Conservation (phyloP, 2,888 invertebrate genomes). For the Phasia obesa region DNA sequence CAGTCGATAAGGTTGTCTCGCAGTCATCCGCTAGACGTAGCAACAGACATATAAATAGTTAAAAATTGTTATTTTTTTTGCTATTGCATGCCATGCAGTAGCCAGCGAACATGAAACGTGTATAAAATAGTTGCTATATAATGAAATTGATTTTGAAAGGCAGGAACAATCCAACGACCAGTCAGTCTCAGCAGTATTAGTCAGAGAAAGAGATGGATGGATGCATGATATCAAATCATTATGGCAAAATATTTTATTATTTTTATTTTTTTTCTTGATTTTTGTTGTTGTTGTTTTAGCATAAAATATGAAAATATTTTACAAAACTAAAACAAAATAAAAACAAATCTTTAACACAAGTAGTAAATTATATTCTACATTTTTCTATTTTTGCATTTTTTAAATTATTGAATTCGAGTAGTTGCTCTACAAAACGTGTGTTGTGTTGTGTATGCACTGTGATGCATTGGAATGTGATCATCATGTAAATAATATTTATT, state of each 20-base stretch:
- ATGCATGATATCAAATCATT: constrained; percentile 66
- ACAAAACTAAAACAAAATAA: constrained; percentile 37
- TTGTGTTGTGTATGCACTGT: not conserved
- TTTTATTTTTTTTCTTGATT: constrained; percentile 4
- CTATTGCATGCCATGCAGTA: constrained; percentile 55
- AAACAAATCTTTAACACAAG: constrained; percentile 28
- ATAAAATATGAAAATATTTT: not conserved
- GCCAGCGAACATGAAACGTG: constrained; percentile 44
- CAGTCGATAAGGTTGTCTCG: constrained; percentile 9
- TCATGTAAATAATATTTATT: constrained; percentile 47
- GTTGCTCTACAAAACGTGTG: constrained; percentile 39
- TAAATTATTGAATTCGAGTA: constrained; percentile 43
- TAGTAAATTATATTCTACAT: constrained; percentile 29
- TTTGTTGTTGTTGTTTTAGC: constrained; percentile 6
- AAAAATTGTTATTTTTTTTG: constrained; percentile 29
- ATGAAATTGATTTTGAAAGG: constrained; percentile 40
- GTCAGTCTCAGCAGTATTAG: not conserved
- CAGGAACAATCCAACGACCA: constrained; percentile 30
- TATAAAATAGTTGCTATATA: constrained; percentile 39
- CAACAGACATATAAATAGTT: constrained; percentile 33
- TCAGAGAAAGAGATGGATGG: not conserved
- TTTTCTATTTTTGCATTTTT: constrained; percentile 18
- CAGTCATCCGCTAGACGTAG: constrained; percentile 33
- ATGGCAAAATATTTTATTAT: constrained; percentile 35
- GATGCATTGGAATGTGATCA: constrained; percentile 43